These are phyloP conservation scores for Nomada ferruginata DNA, from an alignment of 2,888 invertebrate genomes.

Conservation along the genomic window DNA sequence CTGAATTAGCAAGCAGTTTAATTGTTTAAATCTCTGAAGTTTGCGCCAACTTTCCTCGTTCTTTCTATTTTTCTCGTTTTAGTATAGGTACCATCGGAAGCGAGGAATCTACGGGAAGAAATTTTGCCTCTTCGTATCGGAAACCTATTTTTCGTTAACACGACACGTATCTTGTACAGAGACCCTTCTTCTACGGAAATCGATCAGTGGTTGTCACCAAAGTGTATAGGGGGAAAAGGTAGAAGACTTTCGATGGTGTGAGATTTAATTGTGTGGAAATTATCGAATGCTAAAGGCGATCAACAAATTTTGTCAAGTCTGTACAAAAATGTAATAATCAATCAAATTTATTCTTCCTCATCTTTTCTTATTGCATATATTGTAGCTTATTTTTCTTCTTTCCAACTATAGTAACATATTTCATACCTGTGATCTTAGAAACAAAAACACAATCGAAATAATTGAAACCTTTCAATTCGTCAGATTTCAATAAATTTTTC, in stretches of 20 bases:
- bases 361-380: too few species aligned
- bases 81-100: conserved; percentile 3
- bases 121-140: conserved; percentile 46
- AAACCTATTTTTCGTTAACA: conserved; percentile 60
- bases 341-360: too few species aligned
- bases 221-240: conserved; percentile 4
- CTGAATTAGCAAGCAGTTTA: conserved; percentile 23
- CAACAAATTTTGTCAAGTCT: too few species aligned
- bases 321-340: too few species aligned
- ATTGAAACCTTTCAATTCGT: too few species aligned
- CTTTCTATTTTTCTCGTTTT: not conserved
- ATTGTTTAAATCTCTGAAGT: conserved; percentile 36
- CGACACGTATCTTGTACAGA: conserved; percentile 36
- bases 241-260: not conserved
- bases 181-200: conserved; percentile 25
- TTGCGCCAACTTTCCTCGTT: not conserved
- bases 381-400: too few species aligned
- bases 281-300: conserved; percentile 5
- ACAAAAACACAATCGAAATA: too few species aligned
- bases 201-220: conserved; percentile 44
- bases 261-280: conserved; percentile 41
- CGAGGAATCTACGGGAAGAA: conserved; percentile 36
- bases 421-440: too few species aligned
- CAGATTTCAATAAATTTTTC: too few species aligned
- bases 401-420: too few species aligned